These are phyloP conservation scores for Lithophane semibrunnea DNA, from an alignment of 2,888 invertebrate genomes.

Conservation along the genomic window DNA sequence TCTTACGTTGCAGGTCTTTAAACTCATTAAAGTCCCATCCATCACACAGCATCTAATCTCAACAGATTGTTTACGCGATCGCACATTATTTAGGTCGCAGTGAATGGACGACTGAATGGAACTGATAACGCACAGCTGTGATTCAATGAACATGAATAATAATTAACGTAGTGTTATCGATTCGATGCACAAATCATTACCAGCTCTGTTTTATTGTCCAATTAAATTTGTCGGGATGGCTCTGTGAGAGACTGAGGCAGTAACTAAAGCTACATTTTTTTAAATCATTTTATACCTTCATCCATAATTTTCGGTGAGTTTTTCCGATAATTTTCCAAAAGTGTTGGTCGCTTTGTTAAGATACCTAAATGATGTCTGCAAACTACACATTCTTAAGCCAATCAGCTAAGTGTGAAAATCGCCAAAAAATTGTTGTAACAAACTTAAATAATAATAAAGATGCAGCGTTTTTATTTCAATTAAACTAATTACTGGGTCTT, in stretches of 20 bases:
- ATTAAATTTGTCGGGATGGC: conserved; percentile 78
- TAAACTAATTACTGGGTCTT: too few species aligned
- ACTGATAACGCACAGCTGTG: conserved; percentile 71
- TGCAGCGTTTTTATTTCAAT: not conserved
- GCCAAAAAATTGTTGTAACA: not conserved
- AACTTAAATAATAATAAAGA: not conserved
- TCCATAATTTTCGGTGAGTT: not conserved
- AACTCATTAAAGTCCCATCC: conserved; percentile 11
- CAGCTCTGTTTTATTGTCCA: conserved; percentile 80
- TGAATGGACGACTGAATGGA: conserved; percentile 74
- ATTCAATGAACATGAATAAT: conserved; percentile 85
- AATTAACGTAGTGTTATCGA: conserved; percentile 80
- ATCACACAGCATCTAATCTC: conserved; percentile 45
- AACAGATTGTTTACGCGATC: conserved; percentile 61
- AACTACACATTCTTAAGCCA: not conserved
- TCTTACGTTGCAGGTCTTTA: not conserved
- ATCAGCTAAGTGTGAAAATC: not conserved
- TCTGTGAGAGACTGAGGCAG: conserved; percentile 55
- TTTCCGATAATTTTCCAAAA: not conserved
- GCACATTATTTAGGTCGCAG: conserved; percentile 70
- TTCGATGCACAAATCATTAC: conserved; percentile 79
- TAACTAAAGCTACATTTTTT: not conserved
- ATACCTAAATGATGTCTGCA: not conserved
- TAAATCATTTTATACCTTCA: not conserved
- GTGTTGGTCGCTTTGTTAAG: not conserved